Conservation (phyloP, 2,113 vertebrate species). For the Pelodiscus sinensis region DNA sequence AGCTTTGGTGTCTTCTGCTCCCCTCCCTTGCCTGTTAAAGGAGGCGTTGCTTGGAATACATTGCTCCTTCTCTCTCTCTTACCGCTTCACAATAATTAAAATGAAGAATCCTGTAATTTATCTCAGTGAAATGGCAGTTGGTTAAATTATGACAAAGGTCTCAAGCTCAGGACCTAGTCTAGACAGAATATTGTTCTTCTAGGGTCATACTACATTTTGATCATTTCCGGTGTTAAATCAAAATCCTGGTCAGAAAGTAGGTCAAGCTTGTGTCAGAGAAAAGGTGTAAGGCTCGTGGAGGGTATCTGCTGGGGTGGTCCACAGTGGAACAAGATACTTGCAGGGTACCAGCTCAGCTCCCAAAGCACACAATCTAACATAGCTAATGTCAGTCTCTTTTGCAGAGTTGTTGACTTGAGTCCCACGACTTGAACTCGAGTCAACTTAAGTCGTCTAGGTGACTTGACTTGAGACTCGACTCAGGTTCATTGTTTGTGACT, state of each 20-base stretch:
- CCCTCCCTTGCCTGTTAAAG: neutral
- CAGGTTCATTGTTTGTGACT: too few relatives aligned
- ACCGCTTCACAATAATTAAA: neutral
- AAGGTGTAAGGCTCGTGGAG: neutral
- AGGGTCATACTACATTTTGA: neutral
- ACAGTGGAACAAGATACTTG: neutral
- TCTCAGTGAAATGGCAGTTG: neutral
- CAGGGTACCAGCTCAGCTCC: neutral
- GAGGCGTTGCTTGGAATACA: neutral
- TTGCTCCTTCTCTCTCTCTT: neutral
- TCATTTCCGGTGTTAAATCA: neutral
- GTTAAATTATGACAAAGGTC: neutral
- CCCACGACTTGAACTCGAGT: too few relatives aligned
- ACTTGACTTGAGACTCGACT: too few relatives aligned
- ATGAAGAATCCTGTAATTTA: neutral
- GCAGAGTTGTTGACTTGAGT: too few relatives aligned
- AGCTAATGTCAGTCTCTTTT: neutral
- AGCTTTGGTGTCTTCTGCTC: neutral
- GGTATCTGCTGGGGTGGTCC: neutral
- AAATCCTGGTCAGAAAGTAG: neutral
- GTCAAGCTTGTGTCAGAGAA: neutral
- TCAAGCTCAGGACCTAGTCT: neutral
- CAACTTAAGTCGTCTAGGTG: too few relatives aligned
- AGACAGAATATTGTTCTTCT: neutral
- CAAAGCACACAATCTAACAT: neutral